These are phyloP conservation scores for Masticophis lateralis DNA, from an alignment of 2,797 vertebrate species.

Conservation along the genomic window DNA sequence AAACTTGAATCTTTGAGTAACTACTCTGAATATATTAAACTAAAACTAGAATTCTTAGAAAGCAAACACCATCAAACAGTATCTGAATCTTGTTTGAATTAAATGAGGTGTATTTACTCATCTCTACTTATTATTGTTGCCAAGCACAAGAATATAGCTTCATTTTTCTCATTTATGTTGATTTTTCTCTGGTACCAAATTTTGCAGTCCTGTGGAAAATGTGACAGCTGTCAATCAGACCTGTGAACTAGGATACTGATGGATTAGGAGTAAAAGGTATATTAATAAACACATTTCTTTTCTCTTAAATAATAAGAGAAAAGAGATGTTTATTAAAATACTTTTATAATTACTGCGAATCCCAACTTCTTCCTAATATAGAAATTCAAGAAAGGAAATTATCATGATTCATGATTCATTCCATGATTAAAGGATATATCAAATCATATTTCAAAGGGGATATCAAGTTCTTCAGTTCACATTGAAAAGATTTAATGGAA, in stretches of 20 bases:
- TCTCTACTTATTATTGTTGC: neutral
- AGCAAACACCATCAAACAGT: neutral
- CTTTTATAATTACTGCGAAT: neutral
- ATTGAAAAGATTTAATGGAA: neutral
- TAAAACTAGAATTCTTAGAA: neutral
- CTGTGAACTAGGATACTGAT: neutral
- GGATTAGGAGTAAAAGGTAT: neutral
- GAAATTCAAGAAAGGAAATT: neutral
- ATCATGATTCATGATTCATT: neutral
- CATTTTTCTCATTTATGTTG: neutral
- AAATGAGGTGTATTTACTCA: neutral
- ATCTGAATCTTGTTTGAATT: neutral
- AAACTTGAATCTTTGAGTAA: neutral
- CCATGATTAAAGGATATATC: neutral
- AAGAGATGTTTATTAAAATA: too few species aligned
- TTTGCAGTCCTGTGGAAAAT: neutral
- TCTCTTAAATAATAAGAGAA: too few species aligned
- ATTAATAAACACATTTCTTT: neutral
- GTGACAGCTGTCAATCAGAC: neutral
- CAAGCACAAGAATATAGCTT: neutral
- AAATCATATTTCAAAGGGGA: neutral
- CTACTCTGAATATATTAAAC: neutral
- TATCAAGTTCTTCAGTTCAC: neutral
- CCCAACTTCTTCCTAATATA: neutral
- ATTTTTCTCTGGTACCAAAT: neutral